Evolutionary conservation across 1,140 invertebrate species (phyloP).

Genomic region (Homarus americanus): DNA sequence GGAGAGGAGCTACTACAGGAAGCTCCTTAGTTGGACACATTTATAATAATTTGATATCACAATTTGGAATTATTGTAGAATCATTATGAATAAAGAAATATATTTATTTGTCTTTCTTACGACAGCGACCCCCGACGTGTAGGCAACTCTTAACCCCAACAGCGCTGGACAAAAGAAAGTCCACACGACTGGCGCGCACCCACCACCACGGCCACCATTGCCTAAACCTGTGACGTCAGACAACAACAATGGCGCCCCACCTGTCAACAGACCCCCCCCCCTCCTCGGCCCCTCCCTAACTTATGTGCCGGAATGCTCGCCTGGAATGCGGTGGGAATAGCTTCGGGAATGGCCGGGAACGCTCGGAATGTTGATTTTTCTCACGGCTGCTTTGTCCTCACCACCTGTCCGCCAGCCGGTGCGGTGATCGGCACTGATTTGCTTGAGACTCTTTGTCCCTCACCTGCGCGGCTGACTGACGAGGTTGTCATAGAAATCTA

Average conservation of each 20-base stretch:
- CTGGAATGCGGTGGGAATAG: conserved; percentile 49
- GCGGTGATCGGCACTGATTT: neutral
- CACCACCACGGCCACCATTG: neutral
- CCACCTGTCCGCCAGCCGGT: conserved; percentile 40
- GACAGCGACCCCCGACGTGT: too few relatives aligned
- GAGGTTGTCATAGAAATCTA: too few relatives aligned
- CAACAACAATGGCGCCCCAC: conserved; percentile 27
- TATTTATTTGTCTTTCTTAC: too few relatives aligned
- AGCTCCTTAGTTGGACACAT: too few relatives aligned
- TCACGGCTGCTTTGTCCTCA: neutral
- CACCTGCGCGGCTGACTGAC: too few relatives aligned
- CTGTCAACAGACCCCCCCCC: neutral
- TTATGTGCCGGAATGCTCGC: conserved; percentile 18
- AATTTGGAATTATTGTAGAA: too few relatives aligned
- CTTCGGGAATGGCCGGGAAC: conserved; percentile 29
- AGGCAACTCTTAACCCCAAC: neutral
- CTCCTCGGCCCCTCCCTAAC: conserved; percentile 7
- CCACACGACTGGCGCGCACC: conserved; percentile 20
- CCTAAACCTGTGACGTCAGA: neutral
- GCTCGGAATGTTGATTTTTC: conserved; percentile 32
- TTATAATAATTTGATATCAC: too few relatives aligned
- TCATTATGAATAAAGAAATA: too few relatives aligned
- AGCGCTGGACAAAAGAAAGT: conserved; percentile 5
- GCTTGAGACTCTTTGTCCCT: too few relatives aligned
- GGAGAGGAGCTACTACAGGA: too few relatives aligned